Evolutionary conservation across 1,140 invertebrate genomes (phyloP).

Genomic region (Trachymyrmex cornetzi): DNA sequence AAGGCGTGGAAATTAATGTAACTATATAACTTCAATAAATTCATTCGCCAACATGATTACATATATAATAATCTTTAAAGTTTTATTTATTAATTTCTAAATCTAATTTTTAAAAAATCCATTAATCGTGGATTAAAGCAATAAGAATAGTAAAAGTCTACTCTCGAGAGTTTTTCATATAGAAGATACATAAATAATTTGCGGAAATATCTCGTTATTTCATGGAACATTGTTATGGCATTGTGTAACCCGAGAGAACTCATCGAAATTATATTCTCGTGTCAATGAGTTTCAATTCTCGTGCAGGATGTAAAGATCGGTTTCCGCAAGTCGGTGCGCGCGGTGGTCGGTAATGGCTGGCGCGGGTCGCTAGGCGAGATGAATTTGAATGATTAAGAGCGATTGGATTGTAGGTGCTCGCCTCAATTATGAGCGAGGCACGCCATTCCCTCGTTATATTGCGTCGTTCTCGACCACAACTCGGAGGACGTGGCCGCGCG

Average conservation of each 20-base stretch:
- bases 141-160: not conserved
- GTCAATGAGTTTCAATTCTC: constrained; percentile 46
- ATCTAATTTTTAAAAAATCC: not conserved
- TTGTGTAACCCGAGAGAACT: not conserved
- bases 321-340: constrained; percentile 65
- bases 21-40: not conserved
- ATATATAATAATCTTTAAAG: not conserved
- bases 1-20: constrained; percentile 1
- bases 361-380: constrained; percentile 77
- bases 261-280: constrained; percentile 22
- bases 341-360: constrained; percentile 68
- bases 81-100: constrained; percentile 1
- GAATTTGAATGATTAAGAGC: constrained; percentile 85
- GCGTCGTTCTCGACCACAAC: constrained; percentile 70
- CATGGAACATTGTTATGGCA: not conserved
- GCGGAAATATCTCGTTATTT: not conserved
- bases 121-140: not conserved
- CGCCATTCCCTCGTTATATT: constrained; percentile 86
- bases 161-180: not conserved
- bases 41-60: not conserved
- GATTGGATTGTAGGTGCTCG: constrained; percentile 84
- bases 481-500: constrained; percentile 49
- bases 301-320: constrained; percentile 28
- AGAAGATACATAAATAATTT: not conserved
- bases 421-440: constrained; percentile 84